Percentiles rank a stretch among this genome's conserved stretches.
These are phyloP conservation scores for Microcebus jonahi DNA, from an alignment of 2,113 vertebrate species.

Conservation along the genomic window DNA sequence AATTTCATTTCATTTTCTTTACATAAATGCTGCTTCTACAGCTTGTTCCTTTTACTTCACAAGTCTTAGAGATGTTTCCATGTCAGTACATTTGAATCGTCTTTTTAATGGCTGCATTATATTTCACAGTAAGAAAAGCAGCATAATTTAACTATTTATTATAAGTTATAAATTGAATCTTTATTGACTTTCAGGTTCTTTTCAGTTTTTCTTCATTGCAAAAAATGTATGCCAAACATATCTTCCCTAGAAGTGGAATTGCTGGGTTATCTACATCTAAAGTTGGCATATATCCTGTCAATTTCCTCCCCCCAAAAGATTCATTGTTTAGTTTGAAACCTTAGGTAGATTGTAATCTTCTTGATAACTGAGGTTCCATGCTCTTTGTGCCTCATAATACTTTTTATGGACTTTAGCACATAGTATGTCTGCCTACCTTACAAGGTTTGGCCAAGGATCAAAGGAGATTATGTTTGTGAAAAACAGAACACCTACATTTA, in stretches of 20 bases:
- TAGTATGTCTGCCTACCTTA: not conserved
- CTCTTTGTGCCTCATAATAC: not conserved
- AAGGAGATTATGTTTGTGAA: not conserved
- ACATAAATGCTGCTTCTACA: not conserved
- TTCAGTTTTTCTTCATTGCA: too few species aligned
- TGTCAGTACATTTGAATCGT: not conserved
- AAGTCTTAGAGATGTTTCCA: not conserved
- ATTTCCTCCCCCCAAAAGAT: too few species aligned
- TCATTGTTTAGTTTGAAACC: too few species aligned
- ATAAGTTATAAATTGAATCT: not conserved
- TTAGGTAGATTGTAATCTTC: not conserved
- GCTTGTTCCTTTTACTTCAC: not conserved
- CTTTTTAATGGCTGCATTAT: not conserved
- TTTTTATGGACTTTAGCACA: not conserved
- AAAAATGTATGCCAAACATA: too few species aligned
- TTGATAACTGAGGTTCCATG: not conserved
- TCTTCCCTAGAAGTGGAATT: too few species aligned
- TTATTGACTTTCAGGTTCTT: too few species aligned
- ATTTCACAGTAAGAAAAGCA: conserved; percentile 4
- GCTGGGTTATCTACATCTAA: too few species aligned
- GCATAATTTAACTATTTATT: not conserved
- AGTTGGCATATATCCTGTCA: too few species aligned
- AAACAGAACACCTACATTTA: not conserved
- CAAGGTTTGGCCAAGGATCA: not conserved
- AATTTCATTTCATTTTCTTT: not conserved